These are phyloP conservation scores for Thelaira solivaga DNA, from an alignment of 2,888 invertebrate genomes.

Conservation along the genomic window DNA sequence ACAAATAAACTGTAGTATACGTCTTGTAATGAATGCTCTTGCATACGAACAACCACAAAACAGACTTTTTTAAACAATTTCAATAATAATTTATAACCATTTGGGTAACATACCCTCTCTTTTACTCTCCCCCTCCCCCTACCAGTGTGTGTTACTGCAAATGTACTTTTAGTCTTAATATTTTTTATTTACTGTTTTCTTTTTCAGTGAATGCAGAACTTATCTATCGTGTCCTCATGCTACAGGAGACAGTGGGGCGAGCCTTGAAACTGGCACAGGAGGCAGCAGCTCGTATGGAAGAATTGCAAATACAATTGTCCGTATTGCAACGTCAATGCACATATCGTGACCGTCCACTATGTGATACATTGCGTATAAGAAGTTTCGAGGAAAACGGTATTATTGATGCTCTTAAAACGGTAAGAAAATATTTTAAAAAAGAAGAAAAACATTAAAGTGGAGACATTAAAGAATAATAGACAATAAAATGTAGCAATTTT, in stretches of 20 bases:
- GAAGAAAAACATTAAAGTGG: too few species aligned
- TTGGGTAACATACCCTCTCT: constrained; percentile 33
- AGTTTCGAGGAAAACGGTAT: constrained; percentile 80
- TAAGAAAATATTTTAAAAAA: constrained; percentile 64
- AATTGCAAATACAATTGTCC: constrained; percentile 77
- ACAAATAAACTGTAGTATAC: constrained; percentile 17
- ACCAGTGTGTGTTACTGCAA: too few species aligned
- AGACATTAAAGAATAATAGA: background rate
- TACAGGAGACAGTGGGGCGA: constrained; percentile 76
- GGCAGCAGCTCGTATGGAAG: constrained; percentile 77
- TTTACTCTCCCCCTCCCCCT: too few species aligned
- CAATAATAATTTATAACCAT: constrained; percentile 47
- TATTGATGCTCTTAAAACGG: constrained; percentile 76
- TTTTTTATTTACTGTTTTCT: background rate
- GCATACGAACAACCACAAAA: constrained; percentile 17
- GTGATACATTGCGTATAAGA: constrained; percentile 85
- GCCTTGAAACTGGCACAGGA: constrained; percentile 76
- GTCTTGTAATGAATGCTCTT: background rate
- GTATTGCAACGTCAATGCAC: constrained; percentile 81
- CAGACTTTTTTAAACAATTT: constrained; percentile 33
- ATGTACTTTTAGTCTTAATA: constrained; percentile 26
- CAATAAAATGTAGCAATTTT: background rate
- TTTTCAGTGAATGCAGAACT: constrained; percentile 75
- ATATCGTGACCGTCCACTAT: constrained; percentile 84
- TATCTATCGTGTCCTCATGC: constrained; percentile 76